Percentiles rank a stretch among this genome's conserved stretches.
Conservation (phyloP, 2,888 invertebrate genomes). For the Rotaria sp. region DNA sequence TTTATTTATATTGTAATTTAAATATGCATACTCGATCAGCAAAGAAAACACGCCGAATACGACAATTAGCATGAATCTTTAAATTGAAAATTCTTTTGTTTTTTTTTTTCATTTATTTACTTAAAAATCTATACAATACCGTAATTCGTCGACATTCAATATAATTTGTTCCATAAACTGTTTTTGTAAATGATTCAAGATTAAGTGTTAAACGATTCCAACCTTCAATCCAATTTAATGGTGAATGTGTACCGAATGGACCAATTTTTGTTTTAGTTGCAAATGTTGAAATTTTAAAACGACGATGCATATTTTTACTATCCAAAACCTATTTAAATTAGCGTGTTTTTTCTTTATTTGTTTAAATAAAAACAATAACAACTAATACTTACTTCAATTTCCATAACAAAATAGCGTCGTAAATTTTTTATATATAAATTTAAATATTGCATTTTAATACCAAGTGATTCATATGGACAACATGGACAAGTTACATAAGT, state of each 20-base stretch:
- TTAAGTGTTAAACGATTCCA: conserved; percentile 29
- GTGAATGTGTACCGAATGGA: not conserved
- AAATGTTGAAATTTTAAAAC: conserved; percentile 14
- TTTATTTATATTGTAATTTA: not conserved
- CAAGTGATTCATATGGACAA: not conserved
- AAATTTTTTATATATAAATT: conserved; percentile 21
- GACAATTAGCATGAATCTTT: conserved; percentile 30
- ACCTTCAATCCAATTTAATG: conserved; percentile 25
- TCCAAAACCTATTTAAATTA: not conserved
- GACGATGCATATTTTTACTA: conserved; percentile 1
- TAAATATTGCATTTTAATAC: conserved; percentile 27
- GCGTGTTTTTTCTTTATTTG: too few relatives aligned
- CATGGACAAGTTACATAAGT: conserved; percentile 9
- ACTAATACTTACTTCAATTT: not conserved
- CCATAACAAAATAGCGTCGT: conserved; percentile 21
- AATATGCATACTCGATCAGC: not conserved
- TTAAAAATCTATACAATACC: not conserved
- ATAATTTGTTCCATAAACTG: conserved; percentile 19
- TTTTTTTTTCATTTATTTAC: too few relatives aligned
- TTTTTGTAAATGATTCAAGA: conserved; percentile 20
- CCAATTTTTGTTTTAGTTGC: not conserved
- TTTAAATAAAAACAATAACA: too few relatives aligned
- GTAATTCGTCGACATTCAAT: not conserved
- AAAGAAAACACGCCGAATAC: conserved; percentile 11
- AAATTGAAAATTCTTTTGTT: not conserved